Base-by-base conservation (phyloP, 1,140 invertebrate species). In the Campodea augens region DNA sequence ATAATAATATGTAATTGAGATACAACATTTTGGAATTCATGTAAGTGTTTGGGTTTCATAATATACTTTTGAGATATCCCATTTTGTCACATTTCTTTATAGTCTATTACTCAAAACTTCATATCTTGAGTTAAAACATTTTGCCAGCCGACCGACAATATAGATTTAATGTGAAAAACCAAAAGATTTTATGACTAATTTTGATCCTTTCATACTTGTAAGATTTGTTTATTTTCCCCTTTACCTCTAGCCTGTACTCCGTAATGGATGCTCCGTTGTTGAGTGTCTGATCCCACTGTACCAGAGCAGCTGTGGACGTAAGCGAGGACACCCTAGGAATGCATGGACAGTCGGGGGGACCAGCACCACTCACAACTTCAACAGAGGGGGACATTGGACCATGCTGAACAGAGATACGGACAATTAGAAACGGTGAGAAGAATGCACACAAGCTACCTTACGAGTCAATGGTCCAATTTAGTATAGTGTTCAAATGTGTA, bases 261-360 rank as follows among this genome's bases (percentile, higher is more conserved):
- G 71, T 68, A 20, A 91, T 71, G 5, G 74, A 66, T 7, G 83
- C 75, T 18, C 86, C 86, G 63, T 89, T 89, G 55, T 69, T 71
- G 23, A 67, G 56, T 0, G 85, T 84, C 46, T 79, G 71, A 39
- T 68, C 69, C 86, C 86, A 91, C 37, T 71, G 66, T 25, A 87
- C 63, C n/a, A 69, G 61, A 7, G 75, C 68, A 50, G 70, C 66
- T 45, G 74, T 73, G 25, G 75, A 76, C 52, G 75, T 73, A 47
- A 65, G 68, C 2, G 67, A 61, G 12, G 68, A 57, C 13, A 63
- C 61, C 43, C 59, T 49, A 0, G 77, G 71, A 5, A 66, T 51
- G 15, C 66, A 59, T 1, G 83, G 78, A 15, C 66, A 58, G 47
- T 78, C 74, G 1, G 86, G 86, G 2, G 79, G 71, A 2, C 82